Conservation (phyloP, 53 echinoderm and acorn worm species). For the Luidia sarsii region DNA sequence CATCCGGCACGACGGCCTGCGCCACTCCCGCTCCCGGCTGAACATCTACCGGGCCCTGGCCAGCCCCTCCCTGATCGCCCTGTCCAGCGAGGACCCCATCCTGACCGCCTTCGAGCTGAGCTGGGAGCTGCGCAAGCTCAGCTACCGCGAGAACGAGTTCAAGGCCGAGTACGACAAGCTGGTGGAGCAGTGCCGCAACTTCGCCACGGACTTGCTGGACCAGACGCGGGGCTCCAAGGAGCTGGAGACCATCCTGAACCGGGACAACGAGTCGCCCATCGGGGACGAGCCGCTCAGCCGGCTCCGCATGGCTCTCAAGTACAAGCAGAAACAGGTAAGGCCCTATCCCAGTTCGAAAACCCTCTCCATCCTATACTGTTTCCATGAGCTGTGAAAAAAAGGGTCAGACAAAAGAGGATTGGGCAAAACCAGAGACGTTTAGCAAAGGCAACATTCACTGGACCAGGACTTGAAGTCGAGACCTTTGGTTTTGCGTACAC, state of each 20-base stretch:
- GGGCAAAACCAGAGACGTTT: too few species aligned
- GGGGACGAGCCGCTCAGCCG: constrained; percentile 79
- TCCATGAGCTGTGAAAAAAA: too few species aligned
- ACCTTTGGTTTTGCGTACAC: too few species aligned
- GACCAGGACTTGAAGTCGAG: too few species aligned
- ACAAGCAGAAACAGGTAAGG: constrained; percentile 96
- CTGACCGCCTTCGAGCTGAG: constrained; percentile 97
- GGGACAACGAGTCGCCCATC: constrained; percentile 69
- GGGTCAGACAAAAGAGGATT: too few species aligned
- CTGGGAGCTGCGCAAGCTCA: constrained; percentile 93
- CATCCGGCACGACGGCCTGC: constrained; percentile 91
- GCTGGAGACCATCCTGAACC: constrained; percentile 82
- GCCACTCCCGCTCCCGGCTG: constrained; percentile 91
- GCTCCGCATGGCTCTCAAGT: constrained; percentile 87
- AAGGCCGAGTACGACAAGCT: constrained; percentile 94
- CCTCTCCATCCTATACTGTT: too few species aligned
- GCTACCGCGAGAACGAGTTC: constrained; percentile 96
- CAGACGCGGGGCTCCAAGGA: constrained; percentile 96
- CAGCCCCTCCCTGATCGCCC: constrained; percentile 89
- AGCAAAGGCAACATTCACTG: too few species aligned
- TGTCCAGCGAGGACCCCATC: constrained; percentile 95
- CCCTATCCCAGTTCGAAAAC: too few species aligned
- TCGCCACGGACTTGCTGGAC: constrained; percentile 84
- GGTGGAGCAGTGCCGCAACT: constrained; percentile 88
- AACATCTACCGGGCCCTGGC: constrained; percentile 95